Base-by-base conservation (phyloP, 1,140 invertebrate genomes). In the Acromyrmex heyeri region DNA sequence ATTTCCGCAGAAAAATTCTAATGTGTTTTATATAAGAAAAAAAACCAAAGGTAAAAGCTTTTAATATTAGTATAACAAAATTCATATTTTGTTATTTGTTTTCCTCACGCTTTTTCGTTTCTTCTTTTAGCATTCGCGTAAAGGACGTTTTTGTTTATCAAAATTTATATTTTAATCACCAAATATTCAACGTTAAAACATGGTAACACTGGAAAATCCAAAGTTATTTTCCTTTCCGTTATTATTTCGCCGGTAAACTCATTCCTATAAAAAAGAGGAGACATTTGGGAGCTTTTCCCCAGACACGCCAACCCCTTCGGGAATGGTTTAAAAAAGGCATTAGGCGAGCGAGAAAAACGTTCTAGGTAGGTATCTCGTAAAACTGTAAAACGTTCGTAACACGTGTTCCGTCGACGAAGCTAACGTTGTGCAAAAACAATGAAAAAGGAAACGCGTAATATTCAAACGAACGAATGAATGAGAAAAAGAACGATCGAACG, bases 371-470 rank as follows among this genome's bases (percentile, higher is more conserved):
- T 81, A 34, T 73, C 57, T 50, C 69, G 69, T 83, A 75, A 73
- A 83, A 83, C 4, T 79, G 77, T 67, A 67, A 79, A 79, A 48
- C 67, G 44, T 14, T 62, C 69, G 79, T 44, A 73, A 75, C 69
- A 83, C 69, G 79, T 83, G 69, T 83, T 50, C 44, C 55, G 24
- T 16, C 55, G 24, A n/a, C 55, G 18, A 34, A 21, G 8, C 27
- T 83, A 69, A 62, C 55, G 55, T 73, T 73, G 67, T 83, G n/a
- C 18, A 83, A 83, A 83, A 83, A 83, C 55, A 83, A 83, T 83
- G 34, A 83, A 73, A 83, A 83, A 73, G 69, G 8, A 30, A 18
- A 21, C 69, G 69, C 27, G 24, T 73, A 69, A 83, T 83, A 83
- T 61, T 55, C 79, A 59, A 83, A 83, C 69, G 34, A 44, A 34